Conservation (phyloP, 2,888 invertebrate genomes). For the Coelinius sp. region DNA sequence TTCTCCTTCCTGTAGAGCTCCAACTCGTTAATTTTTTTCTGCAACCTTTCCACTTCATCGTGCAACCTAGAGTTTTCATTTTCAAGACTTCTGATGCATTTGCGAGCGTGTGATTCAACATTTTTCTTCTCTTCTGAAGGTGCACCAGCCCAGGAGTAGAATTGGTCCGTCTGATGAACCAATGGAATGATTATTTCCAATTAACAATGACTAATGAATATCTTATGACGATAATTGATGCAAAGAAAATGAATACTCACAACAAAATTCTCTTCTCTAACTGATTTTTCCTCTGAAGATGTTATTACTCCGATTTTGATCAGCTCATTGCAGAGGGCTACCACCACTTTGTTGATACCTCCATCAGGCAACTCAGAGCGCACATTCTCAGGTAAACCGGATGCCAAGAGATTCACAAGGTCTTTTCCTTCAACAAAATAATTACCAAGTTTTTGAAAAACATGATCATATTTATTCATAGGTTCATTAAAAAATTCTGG, state of each 20-base stretch:
- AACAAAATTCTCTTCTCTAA: constrained; percentile 79
- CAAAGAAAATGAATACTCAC: constrained; percentile 71
- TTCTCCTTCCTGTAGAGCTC: constrained; percentile 22
- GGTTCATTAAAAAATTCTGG: not conserved
- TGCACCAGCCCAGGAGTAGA: constrained; percentile 84
- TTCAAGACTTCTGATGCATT: constrained; percentile 49
- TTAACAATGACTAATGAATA: too few relatives aligned
- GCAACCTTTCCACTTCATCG: constrained; percentile 45
- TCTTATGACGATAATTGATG: too few relatives aligned
- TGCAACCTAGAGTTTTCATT: constrained; percentile 50
- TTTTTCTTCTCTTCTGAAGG: constrained; percentile 78
- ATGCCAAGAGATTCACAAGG: constrained; percentile 91
- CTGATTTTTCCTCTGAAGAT: constrained; percentile 83
- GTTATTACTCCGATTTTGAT: constrained; percentile 88
- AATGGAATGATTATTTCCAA: not conserved
- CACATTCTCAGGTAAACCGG: constrained; percentile 81
- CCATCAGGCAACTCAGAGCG: constrained; percentile 77
- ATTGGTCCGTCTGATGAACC: constrained; percentile 83
- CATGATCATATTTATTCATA: constrained; percentile 31
- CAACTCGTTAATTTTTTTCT: constrained; percentile 51
- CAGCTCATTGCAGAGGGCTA: constrained; percentile 86
- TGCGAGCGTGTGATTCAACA: constrained; percentile 82
- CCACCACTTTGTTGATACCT: constrained; percentile 83
- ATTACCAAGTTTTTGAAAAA: not conserved
- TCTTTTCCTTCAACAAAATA: constrained; percentile 81